Evolutionary conservation across 1,140 invertebrate species (phyloP).

Genomic region (Melipona quadrifasciata): DNA sequence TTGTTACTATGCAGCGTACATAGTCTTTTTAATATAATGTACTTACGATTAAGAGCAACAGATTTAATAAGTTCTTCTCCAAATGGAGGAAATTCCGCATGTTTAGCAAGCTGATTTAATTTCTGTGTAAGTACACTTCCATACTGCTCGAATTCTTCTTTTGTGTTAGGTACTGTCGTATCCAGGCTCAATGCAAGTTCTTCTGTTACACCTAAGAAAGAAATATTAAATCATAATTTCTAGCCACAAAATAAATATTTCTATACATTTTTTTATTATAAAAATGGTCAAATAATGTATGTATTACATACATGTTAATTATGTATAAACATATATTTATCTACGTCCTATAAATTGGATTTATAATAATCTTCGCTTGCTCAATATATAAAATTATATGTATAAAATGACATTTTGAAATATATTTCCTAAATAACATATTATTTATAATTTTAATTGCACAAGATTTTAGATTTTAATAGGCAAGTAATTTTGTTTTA

Average conservation of each 20-base stretch:
- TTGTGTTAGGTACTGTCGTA: constrained; percentile 86
- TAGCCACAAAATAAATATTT: background rate
- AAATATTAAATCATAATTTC: background rate
- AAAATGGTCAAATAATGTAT: background rate
- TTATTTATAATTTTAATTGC: background rate
- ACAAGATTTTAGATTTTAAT: background rate
- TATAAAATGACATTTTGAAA: constrained; percentile 18
- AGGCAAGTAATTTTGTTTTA: background rate
- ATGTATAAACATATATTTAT: background rate
- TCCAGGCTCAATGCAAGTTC: constrained; percentile 83
- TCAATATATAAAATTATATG: background rate
- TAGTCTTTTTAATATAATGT: constrained; percentile 12
- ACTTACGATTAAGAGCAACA: constrained; percentile 90
- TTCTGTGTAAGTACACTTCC: constrained; percentile 88
- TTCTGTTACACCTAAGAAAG: constrained; percentile 82
- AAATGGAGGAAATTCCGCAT: constrained; percentile 88
- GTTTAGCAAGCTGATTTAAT: constrained; percentile 86
- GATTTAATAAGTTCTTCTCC: constrained; percentile 90
- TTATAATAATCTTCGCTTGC: background rate
- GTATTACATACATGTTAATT: background rate
- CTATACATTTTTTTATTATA: background rate
- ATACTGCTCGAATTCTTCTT: constrained; percentile 92
- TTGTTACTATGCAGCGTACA: background rate
- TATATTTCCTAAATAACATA: background rate
- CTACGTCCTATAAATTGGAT: background rate